Evolutionary conservation across 2,113 vertebrate genomes (phyloP).

Genomic region (Kryptolebias marmoratus): DNA sequence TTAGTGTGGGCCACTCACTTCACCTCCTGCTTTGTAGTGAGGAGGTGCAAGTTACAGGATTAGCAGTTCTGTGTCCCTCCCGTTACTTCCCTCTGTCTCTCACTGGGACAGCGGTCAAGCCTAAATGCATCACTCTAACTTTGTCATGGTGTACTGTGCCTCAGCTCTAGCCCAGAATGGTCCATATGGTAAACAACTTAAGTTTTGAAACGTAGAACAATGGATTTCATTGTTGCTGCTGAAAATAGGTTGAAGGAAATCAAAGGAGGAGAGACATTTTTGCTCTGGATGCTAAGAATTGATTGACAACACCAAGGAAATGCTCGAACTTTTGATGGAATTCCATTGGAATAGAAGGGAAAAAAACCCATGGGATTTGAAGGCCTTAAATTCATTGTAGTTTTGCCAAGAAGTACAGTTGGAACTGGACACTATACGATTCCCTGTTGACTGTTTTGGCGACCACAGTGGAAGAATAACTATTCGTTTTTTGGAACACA

Average conservation of each 20-base stretch:
- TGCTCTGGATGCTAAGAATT: neutral
- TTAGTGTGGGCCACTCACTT: slow-evolving; percentile 66
- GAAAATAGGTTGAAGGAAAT: slow-evolving; percentile 30
- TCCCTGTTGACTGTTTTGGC: slow-evolving; percentile 9
- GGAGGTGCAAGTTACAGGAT: slow-evolving; percentile 65
- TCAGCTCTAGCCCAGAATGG: slow-evolving; percentile 8
- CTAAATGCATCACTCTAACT: slow-evolving; percentile 12
- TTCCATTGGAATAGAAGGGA: neutral
- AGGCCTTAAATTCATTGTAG: neutral
- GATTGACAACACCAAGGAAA: slow-evolving; percentile 1
- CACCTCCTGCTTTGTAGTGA: slow-evolving; percentile 42
- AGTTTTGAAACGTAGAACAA: slow-evolving; percentile 6
- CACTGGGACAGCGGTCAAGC: slow-evolving; percentile 21
- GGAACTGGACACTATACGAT: slow-evolving; percentile 3
- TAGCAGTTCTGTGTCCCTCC: slow-evolving; percentile 44
- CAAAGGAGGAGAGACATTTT: neutral
- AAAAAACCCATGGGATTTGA: neutral
- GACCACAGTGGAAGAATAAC: slow-evolving; percentile 18
- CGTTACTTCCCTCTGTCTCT: slow-evolving; percentile 30
- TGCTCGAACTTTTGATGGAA: neutral
- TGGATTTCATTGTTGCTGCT: slow-evolving; percentile 5
- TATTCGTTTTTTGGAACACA: slow-evolving; percentile 21
- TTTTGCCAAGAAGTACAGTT: slow-evolving; percentile 11
- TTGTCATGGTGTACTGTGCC: slow-evolving; percentile 11
- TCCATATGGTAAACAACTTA: neutral